These are phyloP conservation scores for Leptinotarsa haldemani DNA, from an alignment of 2,888 invertebrate genomes.

Conservation along the genomic window DNA sequence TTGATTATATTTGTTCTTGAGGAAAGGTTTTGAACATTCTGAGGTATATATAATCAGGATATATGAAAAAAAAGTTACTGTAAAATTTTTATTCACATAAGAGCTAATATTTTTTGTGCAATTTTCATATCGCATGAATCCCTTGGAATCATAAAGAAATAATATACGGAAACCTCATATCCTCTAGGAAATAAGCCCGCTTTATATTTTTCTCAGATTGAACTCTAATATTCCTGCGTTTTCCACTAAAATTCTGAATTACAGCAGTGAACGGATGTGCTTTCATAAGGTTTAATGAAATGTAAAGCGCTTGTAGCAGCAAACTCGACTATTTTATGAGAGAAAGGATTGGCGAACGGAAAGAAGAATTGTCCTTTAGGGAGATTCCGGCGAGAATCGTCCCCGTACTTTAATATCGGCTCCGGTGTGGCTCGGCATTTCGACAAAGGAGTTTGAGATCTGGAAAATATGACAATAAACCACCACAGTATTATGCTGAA, in stretches of 20 bases:
- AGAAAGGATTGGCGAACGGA: constrained; percentile 59
- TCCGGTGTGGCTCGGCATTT: not conserved
- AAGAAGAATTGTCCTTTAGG: constrained; percentile 52
- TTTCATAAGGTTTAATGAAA: constrained; percentile 55
- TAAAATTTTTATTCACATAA: too few species aligned
- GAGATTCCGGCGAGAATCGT: constrained; percentile 33
- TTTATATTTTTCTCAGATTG: constrained; percentile 7
- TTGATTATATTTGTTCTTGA: too few species aligned
- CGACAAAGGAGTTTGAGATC: not conserved
- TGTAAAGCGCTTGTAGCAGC: constrained; percentile 59
- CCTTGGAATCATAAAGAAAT: not conserved
- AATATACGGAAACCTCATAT: not conserved
- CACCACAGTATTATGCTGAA: not conserved
- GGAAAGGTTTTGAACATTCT: too few species aligned
- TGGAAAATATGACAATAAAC: not conserved
- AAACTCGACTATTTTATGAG: constrained; percentile 58
- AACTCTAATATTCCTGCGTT: not conserved
- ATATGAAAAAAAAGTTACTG: too few species aligned
- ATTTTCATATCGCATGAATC: too few species aligned
- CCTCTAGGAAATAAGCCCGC: not conserved
- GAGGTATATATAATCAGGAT: too few species aligned
- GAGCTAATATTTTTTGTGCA: too few species aligned
- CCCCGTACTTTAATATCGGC: constrained; percentile 1
- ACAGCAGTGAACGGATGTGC: constrained; percentile 14
- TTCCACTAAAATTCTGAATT: constrained; percentile 10